Conservation (phyloP, 2,888 invertebrate genomes). For the Bugula neritina region DNA sequence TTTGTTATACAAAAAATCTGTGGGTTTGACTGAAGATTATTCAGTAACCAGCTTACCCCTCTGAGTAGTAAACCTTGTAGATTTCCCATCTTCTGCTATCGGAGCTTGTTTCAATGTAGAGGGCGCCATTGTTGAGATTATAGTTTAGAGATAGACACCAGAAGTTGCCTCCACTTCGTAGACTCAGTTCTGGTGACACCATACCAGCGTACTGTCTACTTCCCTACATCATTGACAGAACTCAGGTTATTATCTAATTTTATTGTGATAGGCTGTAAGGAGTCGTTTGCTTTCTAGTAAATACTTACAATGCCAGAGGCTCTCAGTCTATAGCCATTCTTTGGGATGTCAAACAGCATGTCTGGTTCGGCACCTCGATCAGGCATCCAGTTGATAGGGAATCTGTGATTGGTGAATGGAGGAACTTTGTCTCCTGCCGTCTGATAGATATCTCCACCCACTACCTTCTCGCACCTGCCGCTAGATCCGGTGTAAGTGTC, state of each 20-base stretch:
- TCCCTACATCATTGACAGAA: neutral
- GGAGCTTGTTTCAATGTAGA: neutral
- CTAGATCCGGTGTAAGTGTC: neutral
- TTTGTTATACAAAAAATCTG: too few relatives aligned
- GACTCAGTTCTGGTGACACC: neutral
- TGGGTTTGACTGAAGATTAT: too few relatives aligned
- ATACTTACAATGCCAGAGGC: neutral
- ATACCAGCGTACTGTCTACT: neutral
- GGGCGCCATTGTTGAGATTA: neutral
- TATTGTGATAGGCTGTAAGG: too few relatives aligned
- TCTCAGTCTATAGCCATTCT: neutral
- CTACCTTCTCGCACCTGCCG: neutral
- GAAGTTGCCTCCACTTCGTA: neutral
- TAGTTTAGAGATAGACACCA: neutral
- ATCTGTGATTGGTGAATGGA: neutral
- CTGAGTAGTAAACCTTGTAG: neutral
- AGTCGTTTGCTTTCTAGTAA: too few relatives aligned
- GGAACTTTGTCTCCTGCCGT: neutral
- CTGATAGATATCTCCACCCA: neutral
- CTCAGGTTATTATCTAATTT: neutral
- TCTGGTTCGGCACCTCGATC: neutral
- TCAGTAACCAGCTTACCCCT: neutral
- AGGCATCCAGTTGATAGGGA: neutral
- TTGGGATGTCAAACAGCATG: neutral
- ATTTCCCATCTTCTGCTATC: neutral